phyloP scores from a whole-genome alignment of 2,113 vertebrate genomes.

The Microcebus jonahi region DNA sequence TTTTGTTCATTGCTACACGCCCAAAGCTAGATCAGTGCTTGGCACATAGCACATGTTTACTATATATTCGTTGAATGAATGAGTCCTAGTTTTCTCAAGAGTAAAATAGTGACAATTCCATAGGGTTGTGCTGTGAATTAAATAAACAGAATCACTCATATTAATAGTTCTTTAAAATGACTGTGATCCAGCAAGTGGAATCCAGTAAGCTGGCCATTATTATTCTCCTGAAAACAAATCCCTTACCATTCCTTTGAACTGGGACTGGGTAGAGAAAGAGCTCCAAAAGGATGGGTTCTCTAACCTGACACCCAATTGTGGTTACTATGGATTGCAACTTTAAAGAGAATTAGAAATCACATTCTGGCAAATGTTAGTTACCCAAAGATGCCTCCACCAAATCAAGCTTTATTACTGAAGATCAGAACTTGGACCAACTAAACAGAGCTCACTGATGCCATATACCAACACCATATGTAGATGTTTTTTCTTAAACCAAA shows the following conservation, averaged over 20 bases:
- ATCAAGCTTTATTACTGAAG: neutral
- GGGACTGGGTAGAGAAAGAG: neutral
- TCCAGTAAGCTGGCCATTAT: neutral
- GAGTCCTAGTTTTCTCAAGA: neutral
- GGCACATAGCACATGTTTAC: neutral
- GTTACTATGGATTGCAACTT: neutral
- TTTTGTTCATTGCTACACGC: neutral
- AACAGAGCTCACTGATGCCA: neutral
- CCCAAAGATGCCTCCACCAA: neutral
- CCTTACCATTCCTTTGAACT: neutral
- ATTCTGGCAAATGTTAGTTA: neutral
- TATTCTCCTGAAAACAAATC: neutral
- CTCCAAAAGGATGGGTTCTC: neutral
- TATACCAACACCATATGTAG: neutral
- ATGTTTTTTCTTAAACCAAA: neutral
- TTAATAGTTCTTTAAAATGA: neutral
- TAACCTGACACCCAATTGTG: neutral
- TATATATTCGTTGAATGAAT: neutral
- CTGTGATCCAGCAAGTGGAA: neutral
- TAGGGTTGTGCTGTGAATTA: neutral
- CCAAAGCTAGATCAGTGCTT: neutral
- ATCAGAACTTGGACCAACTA: neutral
- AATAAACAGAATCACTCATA: neutral
- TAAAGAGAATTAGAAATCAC: neutral
- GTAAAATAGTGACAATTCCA: neutral